These are phyloP conservation scores for Gymnoscopelus braueri DNA, from an alignment of 2,797 vertebrate genomes.

Conservation along the genomic window DNA sequence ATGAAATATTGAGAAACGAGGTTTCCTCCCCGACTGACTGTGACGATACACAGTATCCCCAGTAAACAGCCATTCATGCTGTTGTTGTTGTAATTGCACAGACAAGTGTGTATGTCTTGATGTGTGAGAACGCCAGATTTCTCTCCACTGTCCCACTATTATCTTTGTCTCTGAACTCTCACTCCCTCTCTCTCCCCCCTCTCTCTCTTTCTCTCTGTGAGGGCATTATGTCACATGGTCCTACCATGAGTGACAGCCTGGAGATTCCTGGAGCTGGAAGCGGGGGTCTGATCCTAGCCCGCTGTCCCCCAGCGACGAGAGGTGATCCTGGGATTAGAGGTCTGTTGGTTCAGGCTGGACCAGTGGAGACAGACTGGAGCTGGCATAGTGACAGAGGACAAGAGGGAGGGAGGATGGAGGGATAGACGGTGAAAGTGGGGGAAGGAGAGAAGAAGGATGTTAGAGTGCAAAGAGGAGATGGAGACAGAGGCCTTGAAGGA, in stretches of 20 bases:
- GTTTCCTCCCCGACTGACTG: too few relatives aligned
- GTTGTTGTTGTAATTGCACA: slow-evolving; percentile 35
- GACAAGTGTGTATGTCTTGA: slow-evolving; percentile 24
- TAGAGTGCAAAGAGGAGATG: slow-evolving; percentile 50
- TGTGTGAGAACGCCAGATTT: slow-evolving; percentile 5
- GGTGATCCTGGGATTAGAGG: slow-evolving; percentile 72
- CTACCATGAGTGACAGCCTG: slow-evolving; percentile 38
- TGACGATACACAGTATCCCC: too few relatives aligned
- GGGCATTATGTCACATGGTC: slow-evolving; percentile 16
- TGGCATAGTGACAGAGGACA: slow-evolving; percentile 57
- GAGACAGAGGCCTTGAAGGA: neutral
- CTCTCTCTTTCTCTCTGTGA: slow-evolving; percentile 1
- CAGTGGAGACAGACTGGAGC: slow-evolving; percentile 67
- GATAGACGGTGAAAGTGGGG: slow-evolving; percentile 6
- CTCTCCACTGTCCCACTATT: slow-evolving; percentile 1
- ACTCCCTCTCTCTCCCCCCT: neutral
- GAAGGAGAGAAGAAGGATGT: slow-evolving; percentile 25
- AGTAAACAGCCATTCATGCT: too few relatives aligned
- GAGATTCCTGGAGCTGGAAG: slow-evolving; percentile 54
- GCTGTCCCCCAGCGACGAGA: slow-evolving; percentile 63
- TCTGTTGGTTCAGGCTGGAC: slow-evolving; percentile 74
- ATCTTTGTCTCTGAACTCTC: neutral
- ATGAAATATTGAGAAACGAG: too few relatives aligned
- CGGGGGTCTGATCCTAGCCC: slow-evolving; percentile 47
- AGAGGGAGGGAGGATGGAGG: slow-evolving; percentile 38